phyloP scores from a whole-genome alignment of 2,888 invertebrate genomes.

The Brenthis daphne region DNA sequence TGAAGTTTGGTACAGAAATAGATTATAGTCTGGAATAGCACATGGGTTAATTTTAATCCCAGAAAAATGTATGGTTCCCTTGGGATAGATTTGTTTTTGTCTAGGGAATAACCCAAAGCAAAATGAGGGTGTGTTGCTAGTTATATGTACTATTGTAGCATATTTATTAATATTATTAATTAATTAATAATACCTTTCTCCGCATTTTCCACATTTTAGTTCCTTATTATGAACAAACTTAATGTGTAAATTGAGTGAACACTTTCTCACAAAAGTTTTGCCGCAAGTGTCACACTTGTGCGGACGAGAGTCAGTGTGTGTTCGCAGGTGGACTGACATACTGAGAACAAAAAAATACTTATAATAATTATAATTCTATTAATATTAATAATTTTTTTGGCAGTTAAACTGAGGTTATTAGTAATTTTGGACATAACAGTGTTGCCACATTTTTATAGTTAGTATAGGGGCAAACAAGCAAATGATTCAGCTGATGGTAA shows the following conservation, averaged over 20 bases:
- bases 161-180: background rate
- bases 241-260: constrained; percentile 41
- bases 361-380: background rate
- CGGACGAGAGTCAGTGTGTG: background rate
- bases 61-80: too few species aligned
- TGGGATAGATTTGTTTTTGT: too few species aligned
- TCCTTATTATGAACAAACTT: constrained; percentile 26
- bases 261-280: constrained; percentile 42
- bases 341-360: background rate
- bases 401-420: background rate
- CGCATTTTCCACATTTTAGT: constrained; percentile 32
- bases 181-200: background rate
- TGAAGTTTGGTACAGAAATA: too few species aligned
- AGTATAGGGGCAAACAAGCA: too few species aligned
- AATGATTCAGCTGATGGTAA: too few species aligned
- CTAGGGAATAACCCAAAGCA: too few species aligned
- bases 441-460: too few species aligned
- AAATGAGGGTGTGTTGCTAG: too few species aligned
- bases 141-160: too few species aligned
- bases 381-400: background rate
- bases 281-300: constrained; percentile 12
- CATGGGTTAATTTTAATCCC: too few species aligned
- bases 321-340: constrained; percentile 12
- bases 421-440: too few species aligned
- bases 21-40: too few species aligned